A percentile compares a stretch with the other conserved stretches of the same genome.
Evolutionary conservation across 2,797 vertebrate species (phyloP).

Genomic region (Morelia viridis): DNA sequence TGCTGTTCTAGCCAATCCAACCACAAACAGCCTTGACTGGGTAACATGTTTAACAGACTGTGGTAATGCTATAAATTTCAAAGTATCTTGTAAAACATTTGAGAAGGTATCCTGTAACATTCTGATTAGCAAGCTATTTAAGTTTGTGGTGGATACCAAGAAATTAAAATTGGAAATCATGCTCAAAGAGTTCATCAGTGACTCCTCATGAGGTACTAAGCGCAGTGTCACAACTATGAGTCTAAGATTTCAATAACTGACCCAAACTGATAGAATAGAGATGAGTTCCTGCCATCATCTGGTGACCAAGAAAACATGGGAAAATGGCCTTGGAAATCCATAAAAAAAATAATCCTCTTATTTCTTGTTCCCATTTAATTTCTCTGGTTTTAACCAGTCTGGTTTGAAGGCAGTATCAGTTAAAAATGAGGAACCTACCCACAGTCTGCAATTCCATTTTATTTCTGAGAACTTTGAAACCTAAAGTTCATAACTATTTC

Average conservation of each 20-base stretch:
- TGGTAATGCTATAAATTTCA: background rate
- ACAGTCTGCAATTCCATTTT: background rate
- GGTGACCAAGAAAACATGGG: background rate
- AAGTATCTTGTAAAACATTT: background rate
- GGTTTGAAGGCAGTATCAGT: background rate
- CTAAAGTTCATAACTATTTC: background rate
- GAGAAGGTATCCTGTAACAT: background rate
- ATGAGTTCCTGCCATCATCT: background rate
- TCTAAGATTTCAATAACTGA: background rate
- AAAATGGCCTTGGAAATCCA: background rate
- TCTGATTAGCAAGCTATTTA: background rate
- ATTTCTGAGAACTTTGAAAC: background rate
- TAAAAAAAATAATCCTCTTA: background rate
- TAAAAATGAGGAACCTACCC: slow-evolving; percentile 1
- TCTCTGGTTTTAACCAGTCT: background rate
- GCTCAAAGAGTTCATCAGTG: background rate
- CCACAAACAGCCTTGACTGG: background rate
- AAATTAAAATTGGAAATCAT: background rate
- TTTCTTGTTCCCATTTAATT: slow-evolving; percentile 1
- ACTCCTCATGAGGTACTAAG: background rate
- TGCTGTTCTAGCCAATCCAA: background rate
- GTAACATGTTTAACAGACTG: background rate
- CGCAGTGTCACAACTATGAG: background rate
- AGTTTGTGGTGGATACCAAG: background rate
- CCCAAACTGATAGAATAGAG: background rate